Evolutionary conservation across 2,888 invertebrate species (phyloP).

Genomic region (Cerastoderma edule): DNA sequence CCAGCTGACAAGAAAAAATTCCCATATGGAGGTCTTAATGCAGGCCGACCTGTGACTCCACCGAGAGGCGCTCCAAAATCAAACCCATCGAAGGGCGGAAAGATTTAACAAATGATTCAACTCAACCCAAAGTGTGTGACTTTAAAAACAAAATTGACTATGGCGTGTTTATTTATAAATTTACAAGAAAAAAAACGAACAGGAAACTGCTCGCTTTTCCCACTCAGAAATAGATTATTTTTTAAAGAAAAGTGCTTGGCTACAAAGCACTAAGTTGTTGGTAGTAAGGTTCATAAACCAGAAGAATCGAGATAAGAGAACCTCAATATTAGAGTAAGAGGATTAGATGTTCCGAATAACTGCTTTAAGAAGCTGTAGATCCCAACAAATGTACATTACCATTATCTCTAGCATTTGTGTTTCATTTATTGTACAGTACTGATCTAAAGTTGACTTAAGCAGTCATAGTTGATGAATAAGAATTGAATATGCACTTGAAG

Average conservation of each 20-base stretch:
- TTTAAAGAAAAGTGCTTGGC: not conserved
- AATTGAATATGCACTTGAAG: no score
- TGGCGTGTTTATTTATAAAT: slow-evolving; percentile 15
- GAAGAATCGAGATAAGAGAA: no score
- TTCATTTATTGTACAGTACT: no score
- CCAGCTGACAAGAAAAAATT: slow-evolving; percentile 99
- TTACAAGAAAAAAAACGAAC: not conserved
- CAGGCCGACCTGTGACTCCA: slow-evolving; percentile 98
- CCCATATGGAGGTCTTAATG: slow-evolving; percentile 96
- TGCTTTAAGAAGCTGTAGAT: no score
- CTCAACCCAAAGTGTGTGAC: not conserved
- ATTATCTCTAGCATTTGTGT: no score
- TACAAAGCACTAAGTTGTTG: not conserved
- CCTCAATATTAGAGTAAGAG: no score
- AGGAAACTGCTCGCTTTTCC: not conserved
- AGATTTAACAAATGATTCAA: slow-evolving; percentile 11
- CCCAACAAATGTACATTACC: no score
- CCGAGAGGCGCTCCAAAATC: slow-evolving; percentile 88
- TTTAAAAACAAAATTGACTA: slow-evolving; percentile 2
- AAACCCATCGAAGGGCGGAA: slow-evolving; percentile 21
- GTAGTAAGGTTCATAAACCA: no score
- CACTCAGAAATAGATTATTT: not conserved
- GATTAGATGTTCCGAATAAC: no score
- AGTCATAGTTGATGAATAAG: no score
- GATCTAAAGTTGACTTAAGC: no score